These are phyloP conservation scores for Nemoura dubitans DNA, from an alignment of 2,888 invertebrate species.

Conservation along the genomic window DNA sequence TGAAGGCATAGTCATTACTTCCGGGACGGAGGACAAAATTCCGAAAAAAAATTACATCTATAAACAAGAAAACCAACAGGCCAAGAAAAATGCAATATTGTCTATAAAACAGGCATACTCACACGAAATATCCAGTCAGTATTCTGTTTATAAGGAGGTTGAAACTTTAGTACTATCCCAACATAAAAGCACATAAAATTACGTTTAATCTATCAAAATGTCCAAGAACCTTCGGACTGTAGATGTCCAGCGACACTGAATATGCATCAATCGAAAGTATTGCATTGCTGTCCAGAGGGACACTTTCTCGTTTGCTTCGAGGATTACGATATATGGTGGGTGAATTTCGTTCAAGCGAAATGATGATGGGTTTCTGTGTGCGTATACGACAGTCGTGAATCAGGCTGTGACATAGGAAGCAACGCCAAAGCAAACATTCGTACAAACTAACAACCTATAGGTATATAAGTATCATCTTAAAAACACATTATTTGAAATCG, in stretches of 20 bases:
- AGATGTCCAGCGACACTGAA: neutral
- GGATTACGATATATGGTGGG: neutral
- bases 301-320: conserved; percentile 10
- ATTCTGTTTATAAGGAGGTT: neutral
- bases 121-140: neutral
- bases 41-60: neutral
- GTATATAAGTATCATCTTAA: neutral
- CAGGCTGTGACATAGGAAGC: conserved; percentile 19
- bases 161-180: neutral
- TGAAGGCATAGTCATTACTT: neutral
- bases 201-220: neutral
- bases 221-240: neutral
- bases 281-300: neutral
- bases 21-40: neutral
- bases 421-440: conserved; percentile 2
- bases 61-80: neutral
- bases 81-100: neutral
- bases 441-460: neutral
- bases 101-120: neutral
- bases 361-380: conserved; percentile 16
- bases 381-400: conserved; percentile 13
- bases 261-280: neutral
- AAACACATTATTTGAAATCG: conserved; percentile 24
- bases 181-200: neutral
- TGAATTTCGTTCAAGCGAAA: neutral